Base-by-base conservation (phyloP, 2,888 invertebrate genomes). In the Cheilosia pagana region DNA sequence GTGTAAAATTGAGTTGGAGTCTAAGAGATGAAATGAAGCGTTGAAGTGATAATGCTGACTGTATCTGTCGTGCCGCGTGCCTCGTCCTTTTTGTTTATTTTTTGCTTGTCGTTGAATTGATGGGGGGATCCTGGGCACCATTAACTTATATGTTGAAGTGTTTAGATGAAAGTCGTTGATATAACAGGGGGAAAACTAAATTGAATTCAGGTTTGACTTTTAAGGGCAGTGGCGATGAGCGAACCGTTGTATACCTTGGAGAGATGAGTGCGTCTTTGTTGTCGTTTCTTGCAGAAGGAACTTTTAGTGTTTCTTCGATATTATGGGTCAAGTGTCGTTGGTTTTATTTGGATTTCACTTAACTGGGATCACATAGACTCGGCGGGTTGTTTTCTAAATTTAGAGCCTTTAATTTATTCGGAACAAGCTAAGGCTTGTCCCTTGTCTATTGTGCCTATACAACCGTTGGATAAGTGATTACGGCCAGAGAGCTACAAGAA, bases 21-120 rank as follows among this genome's bases (percentile, higher is more conserved):
- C 31, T 35, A n/a, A 7, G 41, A 41, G 31, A 65, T 53, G 71
- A 67, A 68, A 60, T 82, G 25, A n/a, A 68, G 57, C 75, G 50
- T 45, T 72, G 72, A 78, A 82, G 78, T 77, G 82, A 78, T 82
- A 72, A 72, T 82, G 59, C 72, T 50, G 60, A 23, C 65, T 76
- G 39, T 71, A 19, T 45, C 35, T 72, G 60, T 55, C 8, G 35
- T 35, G 35, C n/a, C 43, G 19, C 55, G 48, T 25, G 68, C 19
- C 48, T 57, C 65, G 55, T 25, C 70, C 55, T 68, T 81, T 74
- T 43, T 67, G 41, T 14, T 62, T 25, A 21, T 53, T 41, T 45
- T 55, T 39, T 50, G 39, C 8, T 41, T 25, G 39, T 28, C 19
- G 23, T 45, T 21, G 74, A 83, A 83, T 83, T 78, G 79, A 83